phyloP scores from a whole-genome alignment of 30 jellyfish, hydroid and myxozoan genomes.

The Cassiopea xamachana region DNA sequence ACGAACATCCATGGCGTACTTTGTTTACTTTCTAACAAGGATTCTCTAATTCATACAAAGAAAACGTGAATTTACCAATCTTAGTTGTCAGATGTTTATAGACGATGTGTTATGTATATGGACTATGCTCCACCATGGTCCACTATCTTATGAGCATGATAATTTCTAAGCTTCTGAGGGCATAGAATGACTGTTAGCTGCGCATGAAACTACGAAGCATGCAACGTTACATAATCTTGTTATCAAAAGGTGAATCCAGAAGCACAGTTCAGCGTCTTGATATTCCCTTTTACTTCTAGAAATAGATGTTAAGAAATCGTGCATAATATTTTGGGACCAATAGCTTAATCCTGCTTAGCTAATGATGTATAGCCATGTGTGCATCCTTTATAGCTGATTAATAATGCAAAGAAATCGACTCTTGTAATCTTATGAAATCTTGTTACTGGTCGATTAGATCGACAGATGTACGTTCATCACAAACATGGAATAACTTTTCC shows the following conservation, averaged over 20 bases:
- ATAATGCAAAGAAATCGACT: constrained; percentile 18
- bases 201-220: background rate
- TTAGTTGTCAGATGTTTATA: too few relatives aligned
- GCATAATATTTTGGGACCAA: constrained; percentile 45
- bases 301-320: constrained; percentile 19
- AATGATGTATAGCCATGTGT: constrained; percentile 52
- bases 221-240: constrained; percentile 7
- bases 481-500: background rate
- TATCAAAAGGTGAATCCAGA: constrained; percentile 3
- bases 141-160: background rate
- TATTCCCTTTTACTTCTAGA: constrained; percentile 20
- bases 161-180: background rate
- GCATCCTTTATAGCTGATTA: constrained; percentile 10
- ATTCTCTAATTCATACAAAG: too few relatives aligned
- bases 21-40: too few relatives aligned
- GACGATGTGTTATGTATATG: too few relatives aligned
- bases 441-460: constrained; percentile 37
- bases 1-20: too few relatives aligned
- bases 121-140: too few relatives aligned
- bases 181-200: background rate
- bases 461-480: constrained; percentile 25
- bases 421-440: constrained; percentile 29
- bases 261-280: background rate
- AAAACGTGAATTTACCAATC: too few relatives aligned
- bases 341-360: constrained; percentile 21